phyloP scores from a whole-genome alignment of 2,797 vertebrate genomes.

The Ciconia nigra region DNA sequence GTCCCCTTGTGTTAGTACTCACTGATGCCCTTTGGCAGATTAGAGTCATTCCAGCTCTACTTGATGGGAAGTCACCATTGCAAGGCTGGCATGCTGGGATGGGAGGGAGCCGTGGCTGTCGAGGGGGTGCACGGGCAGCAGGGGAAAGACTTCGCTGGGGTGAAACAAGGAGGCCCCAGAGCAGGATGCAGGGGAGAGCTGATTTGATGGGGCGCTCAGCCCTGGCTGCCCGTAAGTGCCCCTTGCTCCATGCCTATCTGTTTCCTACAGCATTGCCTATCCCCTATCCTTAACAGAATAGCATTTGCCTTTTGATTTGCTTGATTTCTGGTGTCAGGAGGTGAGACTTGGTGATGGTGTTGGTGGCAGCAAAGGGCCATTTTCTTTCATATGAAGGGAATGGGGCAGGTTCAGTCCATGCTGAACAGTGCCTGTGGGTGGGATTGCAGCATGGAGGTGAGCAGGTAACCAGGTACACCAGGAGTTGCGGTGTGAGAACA shows the following conservation, averaged over 20 bases:
- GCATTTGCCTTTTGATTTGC: neutral
- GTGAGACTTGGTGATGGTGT: neutral
- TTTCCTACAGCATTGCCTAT: neutral
- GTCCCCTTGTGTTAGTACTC: neutral
- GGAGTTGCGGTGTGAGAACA: neutral
- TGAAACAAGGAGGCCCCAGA: neutral
- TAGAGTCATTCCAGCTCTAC: neutral
- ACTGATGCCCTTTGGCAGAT: neutral
- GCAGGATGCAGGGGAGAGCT: neutral
- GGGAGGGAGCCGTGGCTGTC: neutral
- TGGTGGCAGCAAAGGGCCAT: neutral
- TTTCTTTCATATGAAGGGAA: neutral
- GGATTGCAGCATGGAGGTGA: neutral
- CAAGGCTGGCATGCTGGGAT: neutral
- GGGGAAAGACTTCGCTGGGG: neutral
- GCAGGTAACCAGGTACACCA: neutral
- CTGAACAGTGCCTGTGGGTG: neutral
- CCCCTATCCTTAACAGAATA: neutral
- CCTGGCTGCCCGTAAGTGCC: neutral
- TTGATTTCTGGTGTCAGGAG: neutral
- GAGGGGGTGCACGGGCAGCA: fast-evolving
- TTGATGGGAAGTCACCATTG: neutral
- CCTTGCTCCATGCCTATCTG: fast-evolving
- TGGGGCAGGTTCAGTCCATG: neutral
- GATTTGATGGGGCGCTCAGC: neutral